Evolutionary conservation across 35 echinoderm and acorn worm species (phyloP).

Genomic region (Holothuria glaberrima): DNA sequence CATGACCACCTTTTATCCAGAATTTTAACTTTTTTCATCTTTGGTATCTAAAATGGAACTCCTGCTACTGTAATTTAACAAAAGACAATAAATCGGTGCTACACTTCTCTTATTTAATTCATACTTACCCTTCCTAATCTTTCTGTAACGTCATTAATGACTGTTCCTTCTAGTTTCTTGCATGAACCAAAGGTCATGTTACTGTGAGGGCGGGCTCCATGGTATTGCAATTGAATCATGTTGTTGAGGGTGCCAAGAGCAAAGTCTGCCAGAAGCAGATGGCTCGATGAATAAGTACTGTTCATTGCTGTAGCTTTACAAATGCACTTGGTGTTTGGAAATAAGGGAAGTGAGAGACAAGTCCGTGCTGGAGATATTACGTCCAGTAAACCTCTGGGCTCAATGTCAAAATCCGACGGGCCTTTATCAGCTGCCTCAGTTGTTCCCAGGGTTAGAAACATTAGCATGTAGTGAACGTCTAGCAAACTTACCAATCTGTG

Average conservation of each 20-base stretch:
- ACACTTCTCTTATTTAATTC: too few species aligned
- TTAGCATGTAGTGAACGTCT: conserved; percentile 78
- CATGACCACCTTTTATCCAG: too few species aligned
- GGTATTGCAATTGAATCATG: conserved; percentile 71
- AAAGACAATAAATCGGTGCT: too few species aligned
- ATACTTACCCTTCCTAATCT: conserved; percentile 39
- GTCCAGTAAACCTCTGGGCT: conserved; percentile 65
- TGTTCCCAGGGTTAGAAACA: conserved; percentile 37
- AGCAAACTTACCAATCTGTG: conserved; percentile 74
- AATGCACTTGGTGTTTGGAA: conserved; percentile 86
- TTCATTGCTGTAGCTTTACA: conserved; percentile 61
- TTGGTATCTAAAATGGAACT: too few species aligned
- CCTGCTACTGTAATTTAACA: too few species aligned
- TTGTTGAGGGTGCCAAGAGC: conserved; percentile 75
- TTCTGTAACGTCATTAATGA: conserved; percentile 72
- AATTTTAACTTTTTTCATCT: too few species aligned
- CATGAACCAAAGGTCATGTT: conserved; percentile 67
- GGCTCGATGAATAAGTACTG: conserved; percentile 60
- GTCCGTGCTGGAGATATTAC: conserved; percentile 58
- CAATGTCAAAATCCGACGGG: conserved; percentile 51
- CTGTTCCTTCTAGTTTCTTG: conserved; percentile 55
- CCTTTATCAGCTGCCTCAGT: neutral
- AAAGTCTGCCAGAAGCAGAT: conserved; percentile 70
- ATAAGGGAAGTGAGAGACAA: conserved; percentile 74
- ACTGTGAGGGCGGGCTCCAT: conserved; percentile 15